phyloP scores from a whole-genome alignment of 1,140 invertebrate genomes.

The Centruroides vittatus region DNA sequence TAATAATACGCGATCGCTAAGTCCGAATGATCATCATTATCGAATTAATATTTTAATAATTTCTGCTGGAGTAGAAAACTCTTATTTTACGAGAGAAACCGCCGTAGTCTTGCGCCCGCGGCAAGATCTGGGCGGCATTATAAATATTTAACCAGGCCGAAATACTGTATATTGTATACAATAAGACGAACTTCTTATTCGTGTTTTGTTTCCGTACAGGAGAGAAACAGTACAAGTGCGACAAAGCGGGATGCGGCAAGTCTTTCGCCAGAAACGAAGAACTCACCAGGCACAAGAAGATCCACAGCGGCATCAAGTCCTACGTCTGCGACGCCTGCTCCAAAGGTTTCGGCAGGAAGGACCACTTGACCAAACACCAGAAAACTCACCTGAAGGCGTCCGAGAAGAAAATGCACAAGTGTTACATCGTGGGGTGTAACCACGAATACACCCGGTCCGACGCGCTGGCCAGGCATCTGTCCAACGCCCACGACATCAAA shows the following conservation, averaged over 20 bases:
- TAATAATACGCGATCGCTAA: too few species aligned
- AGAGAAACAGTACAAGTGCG: slow-evolving; percentile 72
- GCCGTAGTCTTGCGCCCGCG: slow-evolving; percentile 31
- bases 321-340: slow-evolving; percentile 62
- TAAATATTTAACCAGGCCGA: too few species aligned
- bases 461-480: slow-evolving; percentile 22
- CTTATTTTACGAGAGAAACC: slow-evolving; percentile 77
- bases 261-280: slow-evolving; percentile 88
- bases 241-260: slow-evolving; percentile 65
- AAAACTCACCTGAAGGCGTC: slow-evolving; percentile 41
- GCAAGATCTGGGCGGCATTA: too few species aligned
- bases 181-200: too few species aligned
- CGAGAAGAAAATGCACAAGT: slow-evolving; percentile 22
- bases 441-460: slow-evolving; percentile 23
- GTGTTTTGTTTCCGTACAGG: slow-evolving; percentile 35
- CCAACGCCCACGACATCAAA: slow-evolving; percentile 18
- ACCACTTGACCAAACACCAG: slow-evolving; percentile 37
- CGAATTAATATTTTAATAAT: slow-evolving; percentile 17
- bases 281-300: slow-evolving; percentile 74
- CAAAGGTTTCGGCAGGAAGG: slow-evolving; percentile 76
- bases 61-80: slow-evolving; percentile 88
- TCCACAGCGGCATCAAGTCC: slow-evolving; percentile 42
- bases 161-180: too few species aligned
- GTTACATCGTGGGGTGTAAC: slow-evolving; percentile 16
- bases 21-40: too few species aligned